Evolutionary conservation across 1,140 invertebrate species (phyloP).

Genomic region (Rhopalosiphum padi): DNA sequence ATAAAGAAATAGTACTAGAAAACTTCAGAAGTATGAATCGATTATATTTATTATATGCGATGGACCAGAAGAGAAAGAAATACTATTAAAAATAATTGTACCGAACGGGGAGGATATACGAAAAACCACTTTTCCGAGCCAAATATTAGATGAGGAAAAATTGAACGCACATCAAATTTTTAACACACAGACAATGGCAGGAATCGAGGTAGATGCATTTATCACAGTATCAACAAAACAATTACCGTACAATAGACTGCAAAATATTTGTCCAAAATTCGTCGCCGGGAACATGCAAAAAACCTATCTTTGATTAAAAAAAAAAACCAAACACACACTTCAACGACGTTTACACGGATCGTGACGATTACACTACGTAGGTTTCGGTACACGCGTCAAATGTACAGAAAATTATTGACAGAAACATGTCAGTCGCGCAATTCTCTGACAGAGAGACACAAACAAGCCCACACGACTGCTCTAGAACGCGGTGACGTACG

Average conservation of each 20-base stretch:
- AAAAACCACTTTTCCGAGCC: background rate
- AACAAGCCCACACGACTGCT: constrained; percentile 10
- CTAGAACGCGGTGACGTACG: constrained; percentile 33
- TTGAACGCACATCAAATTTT: background rate
- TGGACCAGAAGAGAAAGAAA: background rate
- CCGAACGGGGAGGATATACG: background rate
- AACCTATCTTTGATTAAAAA: background rate
- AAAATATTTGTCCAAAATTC: background rate
- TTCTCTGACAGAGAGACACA: background rate
- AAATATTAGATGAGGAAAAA: background rate
- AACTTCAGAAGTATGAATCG: background rate
- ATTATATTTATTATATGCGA: background rate
- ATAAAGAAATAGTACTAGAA: background rate
- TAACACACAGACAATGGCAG: background rate
- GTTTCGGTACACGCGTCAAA: background rate
- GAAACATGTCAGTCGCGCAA: background rate
- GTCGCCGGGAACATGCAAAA: background rate
- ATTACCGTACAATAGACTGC: background rate
- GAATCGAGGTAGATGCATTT: background rate
- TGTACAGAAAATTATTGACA: background rate
- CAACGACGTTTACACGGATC: background rate
- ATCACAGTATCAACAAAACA: background rate
- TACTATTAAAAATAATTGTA: background rate
- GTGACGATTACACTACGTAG: background rate
- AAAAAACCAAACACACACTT: background rate